Conservation (phyloP, 2,888 invertebrate species). For the Drosophila demipolita region DNA sequence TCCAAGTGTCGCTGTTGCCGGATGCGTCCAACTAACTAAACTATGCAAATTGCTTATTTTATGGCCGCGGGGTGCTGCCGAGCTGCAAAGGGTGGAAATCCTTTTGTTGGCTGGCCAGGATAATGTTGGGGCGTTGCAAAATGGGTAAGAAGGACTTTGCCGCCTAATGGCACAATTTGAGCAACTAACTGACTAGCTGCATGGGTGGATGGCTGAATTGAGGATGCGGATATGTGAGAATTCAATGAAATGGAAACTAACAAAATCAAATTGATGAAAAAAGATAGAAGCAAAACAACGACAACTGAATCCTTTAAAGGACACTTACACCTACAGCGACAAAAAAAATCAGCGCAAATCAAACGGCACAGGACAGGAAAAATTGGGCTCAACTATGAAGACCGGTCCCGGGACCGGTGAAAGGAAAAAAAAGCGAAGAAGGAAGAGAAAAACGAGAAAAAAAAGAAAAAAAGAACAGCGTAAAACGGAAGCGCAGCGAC, state of each 20-base stretch:
- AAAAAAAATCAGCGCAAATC: constrained; percentile 77
- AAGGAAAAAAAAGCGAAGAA: background rate
- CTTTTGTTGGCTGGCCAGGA: constrained; percentile 56
- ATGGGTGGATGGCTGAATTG: constrained; percentile 43
- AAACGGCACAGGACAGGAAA: constrained; percentile 68
- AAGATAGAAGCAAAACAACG: constrained; percentile 29
- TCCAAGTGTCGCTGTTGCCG: constrained; percentile 71
- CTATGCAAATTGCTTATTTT: constrained; percentile 84
- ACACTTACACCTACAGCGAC: constrained; percentile 40
- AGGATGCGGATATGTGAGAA: constrained; percentile 75
- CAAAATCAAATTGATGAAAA: constrained; percentile 74
- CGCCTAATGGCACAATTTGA: constrained; percentile 78
- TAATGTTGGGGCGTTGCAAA: constrained; percentile 38
- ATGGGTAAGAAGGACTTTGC: constrained; percentile 63
- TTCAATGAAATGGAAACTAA: constrained; percentile 82
- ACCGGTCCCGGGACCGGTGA: constrained; percentile 46
- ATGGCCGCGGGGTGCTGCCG: constrained; percentile 60
- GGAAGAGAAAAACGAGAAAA: constrained; percentile 4
- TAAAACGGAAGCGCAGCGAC: constrained; percentile 63
- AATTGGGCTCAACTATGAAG: constrained; percentile 65
- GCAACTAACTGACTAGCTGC: constrained; percentile 60
- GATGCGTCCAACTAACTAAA: constrained; percentile 83
- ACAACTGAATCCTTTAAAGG: constrained; percentile 65
- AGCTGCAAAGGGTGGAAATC: constrained; percentile 19
- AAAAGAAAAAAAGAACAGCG: constrained; percentile 41